These are phyloP conservation scores for Odontomachus brunneus DNA, from an alignment of 1,140 invertebrate species.

Conservation along the genomic window DNA sequence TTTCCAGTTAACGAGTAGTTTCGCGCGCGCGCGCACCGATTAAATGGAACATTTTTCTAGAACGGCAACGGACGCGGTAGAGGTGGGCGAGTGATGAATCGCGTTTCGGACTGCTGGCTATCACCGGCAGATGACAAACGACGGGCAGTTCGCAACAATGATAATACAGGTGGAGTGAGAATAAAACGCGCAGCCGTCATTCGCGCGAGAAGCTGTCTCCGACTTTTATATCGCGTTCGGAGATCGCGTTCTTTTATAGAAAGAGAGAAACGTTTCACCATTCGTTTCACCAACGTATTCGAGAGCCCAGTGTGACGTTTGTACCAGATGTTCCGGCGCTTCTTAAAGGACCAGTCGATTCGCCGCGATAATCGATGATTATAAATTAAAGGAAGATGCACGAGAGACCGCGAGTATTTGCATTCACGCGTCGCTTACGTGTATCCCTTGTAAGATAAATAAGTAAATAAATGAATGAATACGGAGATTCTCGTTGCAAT, in stretches of 20 bases:
- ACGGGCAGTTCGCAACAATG: conserved; percentile 49
- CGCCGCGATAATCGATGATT: not conserved
- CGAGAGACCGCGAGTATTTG: not conserved
- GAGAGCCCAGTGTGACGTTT: no score
- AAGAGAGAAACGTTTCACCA: no score
- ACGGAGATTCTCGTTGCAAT: no score
- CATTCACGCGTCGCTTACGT: no score
- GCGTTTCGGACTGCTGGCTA: conserved; percentile 42
- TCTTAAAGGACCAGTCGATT: not conserved
- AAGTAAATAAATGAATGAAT: no score
- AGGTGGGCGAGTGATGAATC: conserved; percentile 49
- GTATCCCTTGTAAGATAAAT: no score
- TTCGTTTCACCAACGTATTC: no score
- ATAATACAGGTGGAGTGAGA: conserved; percentile 45
- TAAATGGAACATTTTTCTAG: conserved; percentile 57
- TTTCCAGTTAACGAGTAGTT: conserved; percentile 48
- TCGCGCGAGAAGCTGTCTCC: conserved; percentile 32
- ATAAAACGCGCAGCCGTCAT: conserved; percentile 23
- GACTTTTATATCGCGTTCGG: conserved; percentile 38
- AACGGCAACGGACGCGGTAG: conserved; percentile 32
- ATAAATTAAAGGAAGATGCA: not conserved
- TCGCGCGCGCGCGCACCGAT: conserved; percentile 1
- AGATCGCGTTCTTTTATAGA: conserved; percentile 10
- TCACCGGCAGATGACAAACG: conserved; percentile 56
- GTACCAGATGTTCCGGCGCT: not conserved